Percentiles rank a stretch among this genome's conserved stretches.
phyloP scores from a whole-genome alignment of 2,888 invertebrate species.

The Ecliptopera silaceata region DNA sequence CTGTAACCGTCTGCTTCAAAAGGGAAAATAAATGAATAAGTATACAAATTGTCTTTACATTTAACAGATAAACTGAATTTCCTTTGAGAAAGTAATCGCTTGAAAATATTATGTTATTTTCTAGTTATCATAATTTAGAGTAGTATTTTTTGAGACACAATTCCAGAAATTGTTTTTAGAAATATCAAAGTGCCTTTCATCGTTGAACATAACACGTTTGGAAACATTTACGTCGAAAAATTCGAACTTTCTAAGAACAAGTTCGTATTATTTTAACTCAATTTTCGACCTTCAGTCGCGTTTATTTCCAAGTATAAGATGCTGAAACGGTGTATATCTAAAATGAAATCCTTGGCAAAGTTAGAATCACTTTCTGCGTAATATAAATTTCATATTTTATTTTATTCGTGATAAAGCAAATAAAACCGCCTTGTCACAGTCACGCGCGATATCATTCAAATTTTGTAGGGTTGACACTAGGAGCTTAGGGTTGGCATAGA shows the following conservation, averaged over 20 bases:
- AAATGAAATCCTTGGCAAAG: neutral
- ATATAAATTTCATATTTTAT: slow-evolving; percentile 22
- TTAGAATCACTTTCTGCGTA: slow-evolving; percentile 8
- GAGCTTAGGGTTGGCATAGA: slow-evolving; percentile 37
- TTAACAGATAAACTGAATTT: neutral
- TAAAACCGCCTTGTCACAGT: slow-evolving; percentile 37
- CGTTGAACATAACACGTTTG: slow-evolving; percentile 4
- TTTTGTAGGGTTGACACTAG: slow-evolving; percentile 37
- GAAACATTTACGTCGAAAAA: slow-evolving; percentile 1
- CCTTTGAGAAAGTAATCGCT: neutral
- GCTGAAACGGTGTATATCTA: no score
- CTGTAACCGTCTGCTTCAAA: slow-evolving; percentile 21
- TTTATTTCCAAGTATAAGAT: neutral
- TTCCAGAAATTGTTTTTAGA: neutral
- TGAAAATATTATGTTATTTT: neutral
- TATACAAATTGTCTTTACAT: slow-evolving; percentile 1
- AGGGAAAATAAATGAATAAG: slow-evolving; percentile 27
- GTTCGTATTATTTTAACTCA: neutral
- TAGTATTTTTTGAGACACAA: neutral
- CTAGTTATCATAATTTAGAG: no score
- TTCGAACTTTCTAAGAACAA: neutral
- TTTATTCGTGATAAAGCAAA: slow-evolving; percentile 24
- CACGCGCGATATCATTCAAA: slow-evolving; percentile 34
- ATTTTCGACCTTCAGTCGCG: neutral
- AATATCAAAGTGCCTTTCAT: slow-evolving; percentile 3